These are phyloP conservation scores for Gambelia wislizenii DNA, from an alignment of 2,797 vertebrate genomes.

Conservation along the genomic window DNA sequence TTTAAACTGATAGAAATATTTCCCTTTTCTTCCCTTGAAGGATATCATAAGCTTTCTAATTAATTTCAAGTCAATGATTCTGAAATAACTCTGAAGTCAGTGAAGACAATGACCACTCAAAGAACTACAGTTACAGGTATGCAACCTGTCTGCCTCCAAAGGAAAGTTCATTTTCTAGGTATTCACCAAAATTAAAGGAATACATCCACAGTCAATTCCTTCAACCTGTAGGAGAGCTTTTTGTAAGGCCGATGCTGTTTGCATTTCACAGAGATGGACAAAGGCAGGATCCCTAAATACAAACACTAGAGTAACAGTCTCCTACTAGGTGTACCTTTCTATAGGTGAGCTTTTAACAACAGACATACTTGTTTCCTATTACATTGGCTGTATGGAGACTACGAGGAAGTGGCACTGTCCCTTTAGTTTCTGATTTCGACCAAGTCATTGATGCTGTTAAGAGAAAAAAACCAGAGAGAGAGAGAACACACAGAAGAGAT, in stretches of 20 bases:
- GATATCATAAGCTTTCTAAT: not conserved
- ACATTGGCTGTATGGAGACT: constrained; percentile 95
- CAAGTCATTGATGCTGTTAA: constrained; percentile 93
- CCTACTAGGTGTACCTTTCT: constrained; percentile 79
- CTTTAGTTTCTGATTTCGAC: constrained; percentile 88
- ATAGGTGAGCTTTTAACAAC: constrained; percentile 69
- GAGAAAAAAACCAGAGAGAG: constrained; percentile 57
- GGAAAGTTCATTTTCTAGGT: not conserved
- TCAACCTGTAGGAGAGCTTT: constrained; percentile 34
- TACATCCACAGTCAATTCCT: not conserved
- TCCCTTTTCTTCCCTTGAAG: not conserved
- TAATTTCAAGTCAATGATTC: not conserved
- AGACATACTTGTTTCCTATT: constrained; percentile 93
- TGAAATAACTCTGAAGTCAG: not conserved
- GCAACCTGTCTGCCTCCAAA: not conserved
- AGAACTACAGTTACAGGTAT: too few relatives aligned
- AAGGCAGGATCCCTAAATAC: constrained; percentile 40
- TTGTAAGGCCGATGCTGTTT: constrained; percentile 45
- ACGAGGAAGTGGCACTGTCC: constrained; percentile 88
- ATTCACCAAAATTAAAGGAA: not conserved
- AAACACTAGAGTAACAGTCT: constrained; percentile 59
- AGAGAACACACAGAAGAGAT: not conserved
- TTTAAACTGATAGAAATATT: not conserved
- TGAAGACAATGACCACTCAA: not conserved
- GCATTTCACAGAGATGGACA: constrained; percentile 61